Evolutionary conservation across 2,888 invertebrate genomes (phyloP).

Genomic region (Caenorhabditis sinica): DNA sequence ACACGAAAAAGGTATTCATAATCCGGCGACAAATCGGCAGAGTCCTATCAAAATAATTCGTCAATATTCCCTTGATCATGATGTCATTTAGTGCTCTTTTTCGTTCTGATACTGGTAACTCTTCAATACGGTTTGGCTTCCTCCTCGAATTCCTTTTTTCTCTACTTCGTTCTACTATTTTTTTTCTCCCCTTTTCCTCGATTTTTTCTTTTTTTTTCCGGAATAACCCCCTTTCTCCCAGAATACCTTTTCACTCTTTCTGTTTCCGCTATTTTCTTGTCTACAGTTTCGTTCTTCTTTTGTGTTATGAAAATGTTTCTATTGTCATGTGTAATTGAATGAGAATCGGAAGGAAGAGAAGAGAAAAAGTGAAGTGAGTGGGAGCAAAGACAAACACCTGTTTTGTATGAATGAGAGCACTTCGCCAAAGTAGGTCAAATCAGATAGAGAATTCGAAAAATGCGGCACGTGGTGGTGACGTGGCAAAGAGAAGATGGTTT

Average conservation of each 20-base stretch:
- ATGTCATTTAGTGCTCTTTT: slow-evolving; percentile 29
- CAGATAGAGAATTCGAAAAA: neutral
- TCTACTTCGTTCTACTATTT: neutral
- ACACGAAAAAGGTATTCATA: slow-evolving; percentile 80
- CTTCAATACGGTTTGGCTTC: slow-evolving; percentile 19
- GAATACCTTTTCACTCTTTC: neutral
- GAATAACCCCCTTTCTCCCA: slow-evolving; percentile 17
- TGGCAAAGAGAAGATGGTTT: neutral
- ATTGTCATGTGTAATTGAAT: slow-evolving; percentile 26
- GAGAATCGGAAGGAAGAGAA: slow-evolving; percentile 12
- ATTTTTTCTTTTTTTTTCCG: slow-evolving; percentile 21
- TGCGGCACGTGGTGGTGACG: neutral
- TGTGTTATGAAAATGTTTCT: slow-evolving; percentile 48
- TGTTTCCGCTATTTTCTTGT: slow-evolving; percentile 20
- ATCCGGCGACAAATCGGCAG: slow-evolving; percentile 74
- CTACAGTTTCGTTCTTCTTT: slow-evolving; percentile 47
- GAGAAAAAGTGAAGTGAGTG: neutral
- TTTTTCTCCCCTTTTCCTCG: neutral
- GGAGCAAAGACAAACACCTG: slow-evolving; percentile 33
- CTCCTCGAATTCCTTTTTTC: slow-evolving; percentile 14
- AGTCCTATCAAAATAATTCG: slow-evolving; percentile 70
- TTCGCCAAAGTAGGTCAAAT: slow-evolving; percentile 32
- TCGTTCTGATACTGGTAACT: slow-evolving; percentile 18
- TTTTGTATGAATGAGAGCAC: slow-evolving; percentile 17
- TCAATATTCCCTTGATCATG: slow-evolving; percentile 69